A percentile compares a stretch with the other conserved stretches of the same genome.
Evolutionary conservation across 2,797 vertebrate genomes (phyloP).

Genomic region (Hydrophis major): DNA sequence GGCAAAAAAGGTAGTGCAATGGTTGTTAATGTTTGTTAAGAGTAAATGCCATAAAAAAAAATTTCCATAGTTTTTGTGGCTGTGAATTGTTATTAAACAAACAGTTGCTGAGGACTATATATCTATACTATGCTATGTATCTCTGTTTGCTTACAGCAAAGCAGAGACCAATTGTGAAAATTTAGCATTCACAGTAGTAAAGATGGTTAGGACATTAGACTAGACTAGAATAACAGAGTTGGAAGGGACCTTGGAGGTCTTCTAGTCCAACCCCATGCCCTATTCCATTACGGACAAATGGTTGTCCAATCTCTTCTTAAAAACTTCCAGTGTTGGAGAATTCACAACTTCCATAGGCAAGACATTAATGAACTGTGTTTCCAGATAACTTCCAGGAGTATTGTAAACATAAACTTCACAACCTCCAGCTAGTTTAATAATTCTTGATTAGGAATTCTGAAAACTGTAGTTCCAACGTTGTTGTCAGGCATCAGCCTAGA

Average conservation of each 20-base stretch:
- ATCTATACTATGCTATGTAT: too few species aligned
- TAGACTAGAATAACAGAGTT: too few species aligned
- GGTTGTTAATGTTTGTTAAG: background rate
- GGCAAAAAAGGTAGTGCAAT: too few species aligned
- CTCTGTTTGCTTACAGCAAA: constrained; percentile 29
- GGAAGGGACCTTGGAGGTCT: too few species aligned
- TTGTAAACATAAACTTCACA: background rate
- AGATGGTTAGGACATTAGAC: background rate
- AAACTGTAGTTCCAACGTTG: background rate
- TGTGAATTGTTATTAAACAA: background rate
- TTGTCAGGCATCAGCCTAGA: background rate
- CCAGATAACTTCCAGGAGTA: background rate
- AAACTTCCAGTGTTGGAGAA: too few species aligned
- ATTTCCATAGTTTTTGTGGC: background rate
- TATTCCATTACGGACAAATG: too few species aligned
- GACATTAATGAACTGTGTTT: background rate
- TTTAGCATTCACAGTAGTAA: constrained; percentile 42
- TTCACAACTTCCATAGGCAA: too few species aligned
- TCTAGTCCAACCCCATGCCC: too few species aligned
- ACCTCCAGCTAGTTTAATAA: background rate
- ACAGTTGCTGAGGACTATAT: too few species aligned
- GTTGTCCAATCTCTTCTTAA: too few species aligned
- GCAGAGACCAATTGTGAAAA: constrained; percentile 4
- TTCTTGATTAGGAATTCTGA: background rate
- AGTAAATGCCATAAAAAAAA: background rate